Evolutionary conservation across 2,797 vertebrate genomes (phyloP).

Genomic region (Fistularia tabacaria): DNA sequence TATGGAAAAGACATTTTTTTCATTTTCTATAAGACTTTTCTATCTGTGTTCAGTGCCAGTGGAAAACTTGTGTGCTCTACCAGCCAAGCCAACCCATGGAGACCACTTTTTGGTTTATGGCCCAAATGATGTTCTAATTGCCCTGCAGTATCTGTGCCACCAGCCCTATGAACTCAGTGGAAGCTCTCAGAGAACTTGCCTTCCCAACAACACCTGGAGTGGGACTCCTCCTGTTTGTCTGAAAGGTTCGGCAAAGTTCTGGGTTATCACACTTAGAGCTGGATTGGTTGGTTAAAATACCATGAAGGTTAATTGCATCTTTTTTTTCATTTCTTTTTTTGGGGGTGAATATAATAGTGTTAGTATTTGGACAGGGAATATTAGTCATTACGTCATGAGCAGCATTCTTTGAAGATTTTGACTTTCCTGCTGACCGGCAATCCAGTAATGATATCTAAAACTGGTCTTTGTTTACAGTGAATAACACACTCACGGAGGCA

Average conservation of each 20-base stretch:
- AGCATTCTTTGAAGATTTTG: neutral
- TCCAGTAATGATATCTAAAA: slow-evolving; percentile 13
- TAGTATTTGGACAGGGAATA: slow-evolving; percentile 12
- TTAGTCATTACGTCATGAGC: neutral
- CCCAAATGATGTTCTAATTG: slow-evolving; percentile 83
- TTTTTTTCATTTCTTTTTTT: no score
- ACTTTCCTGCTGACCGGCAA: slow-evolving; percentile 4
- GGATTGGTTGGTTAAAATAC: no score
- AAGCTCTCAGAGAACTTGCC: slow-evolving; percentile 84
- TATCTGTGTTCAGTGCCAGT: slow-evolving; percentile 75
- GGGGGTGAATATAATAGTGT: no score
- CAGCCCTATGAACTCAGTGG: slow-evolving; percentile 87
- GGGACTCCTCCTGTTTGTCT: slow-evolving; percentile 86
- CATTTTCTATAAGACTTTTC: slow-evolving; percentile 1
- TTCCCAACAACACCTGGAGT: slow-evolving; percentile 87
- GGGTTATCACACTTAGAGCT: neutral
- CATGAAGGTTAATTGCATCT: no score
- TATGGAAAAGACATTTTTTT: neutral
- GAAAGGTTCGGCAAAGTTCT: slow-evolving; percentile 76
- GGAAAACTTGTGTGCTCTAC: slow-evolving; percentile 83
- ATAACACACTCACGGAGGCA: slow-evolving; percentile 62
- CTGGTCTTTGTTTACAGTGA: slow-evolving; percentile 57
- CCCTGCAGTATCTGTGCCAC: slow-evolving; percentile 88
- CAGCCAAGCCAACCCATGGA: slow-evolving; percentile 83
- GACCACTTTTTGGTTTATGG: slow-evolving; percentile 88